Evolutionary conservation across 2,113 vertebrate species (phyloP).

Genomic region (Nettapus auritus): DNA sequence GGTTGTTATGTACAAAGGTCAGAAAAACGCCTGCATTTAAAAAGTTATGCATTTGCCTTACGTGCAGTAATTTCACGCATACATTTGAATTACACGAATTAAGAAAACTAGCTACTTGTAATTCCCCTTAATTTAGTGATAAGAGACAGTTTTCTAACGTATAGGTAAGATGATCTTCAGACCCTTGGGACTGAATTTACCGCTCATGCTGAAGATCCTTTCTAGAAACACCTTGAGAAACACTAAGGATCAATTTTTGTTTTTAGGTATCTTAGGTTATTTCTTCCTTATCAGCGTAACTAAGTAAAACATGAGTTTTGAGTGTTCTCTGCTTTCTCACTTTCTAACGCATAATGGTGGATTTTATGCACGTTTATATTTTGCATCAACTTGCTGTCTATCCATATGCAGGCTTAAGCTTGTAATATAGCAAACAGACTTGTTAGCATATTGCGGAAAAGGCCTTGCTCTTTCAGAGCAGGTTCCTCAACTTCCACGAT

Average conservation of each 20-base stretch:
- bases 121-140: neutral
- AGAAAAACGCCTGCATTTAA: neutral
- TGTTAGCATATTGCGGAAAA: neutral
- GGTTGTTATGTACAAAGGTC: neutral
- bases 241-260: neutral
- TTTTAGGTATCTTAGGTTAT: rapidly evolving
- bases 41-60: neutral
- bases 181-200: neutral
- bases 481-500: neutral
- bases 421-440: neutral
- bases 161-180: neutral
- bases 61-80: rapidly evolving
- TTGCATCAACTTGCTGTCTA: neutral
- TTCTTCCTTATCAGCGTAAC: neutral
- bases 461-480: rapidly evolving
- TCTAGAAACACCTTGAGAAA: neutral
- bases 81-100: neutral
- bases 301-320: neutral
- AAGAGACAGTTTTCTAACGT: no score
- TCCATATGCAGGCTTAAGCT: neutral
- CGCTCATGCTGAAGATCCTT: rapidly evolving
- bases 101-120: neutral
- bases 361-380: rapidly evolving
- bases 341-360: rapidly evolving
- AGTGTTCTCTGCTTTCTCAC: neutral